Evolutionary conservation across 2,888 invertebrate genomes (phyloP).

Genomic region (Cheilosia impressa): DNA sequence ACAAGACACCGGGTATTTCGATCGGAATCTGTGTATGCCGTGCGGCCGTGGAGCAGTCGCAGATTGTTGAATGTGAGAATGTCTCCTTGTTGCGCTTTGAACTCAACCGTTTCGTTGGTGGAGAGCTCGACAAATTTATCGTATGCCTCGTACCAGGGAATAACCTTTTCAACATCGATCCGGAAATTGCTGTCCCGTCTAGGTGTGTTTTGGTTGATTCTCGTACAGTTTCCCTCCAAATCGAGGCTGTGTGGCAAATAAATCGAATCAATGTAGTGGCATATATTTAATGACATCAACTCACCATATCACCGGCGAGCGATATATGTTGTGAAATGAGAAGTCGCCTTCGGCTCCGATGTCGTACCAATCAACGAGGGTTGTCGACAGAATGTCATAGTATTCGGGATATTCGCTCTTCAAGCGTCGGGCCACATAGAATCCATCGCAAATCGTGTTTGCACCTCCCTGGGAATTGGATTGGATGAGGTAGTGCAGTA

Average conservation of each 20-base stretch:
- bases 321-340: slow-evolving; percentile 86
- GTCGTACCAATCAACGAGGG: slow-evolving; percentile 90
- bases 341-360: slow-evolving; percentile 87
- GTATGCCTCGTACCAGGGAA: slow-evolving; percentile 88
- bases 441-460: slow-evolving; percentile 88
- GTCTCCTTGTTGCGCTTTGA: slow-evolving; percentile 87
- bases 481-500: slow-evolving; percentile 89
- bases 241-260: slow-evolving; percentile 77
- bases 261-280: neutral
- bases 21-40: slow-evolving; percentile 86
- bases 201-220: slow-evolving; percentile 89
- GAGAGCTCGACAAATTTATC: slow-evolving; percentile 86
- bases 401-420: slow-evolving; percentile 85
- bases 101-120: slow-evolving; percentile 86
- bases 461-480: slow-evolving; percentile 87
- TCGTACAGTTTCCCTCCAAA: slow-evolving; percentile 84
- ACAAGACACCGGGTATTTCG: slow-evolving; percentile 86
- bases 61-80: slow-evolving; percentile 90
- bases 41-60: slow-evolving; percentile 89
- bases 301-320: slow-evolving; percentile 87
- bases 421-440: slow-evolving; percentile 86
- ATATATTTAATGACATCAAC: slow-evolving; percentile 19
- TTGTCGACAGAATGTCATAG: slow-evolving; percentile 85
- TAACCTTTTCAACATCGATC: slow-evolving; percentile 85
- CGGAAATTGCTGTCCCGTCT: slow-evolving; percentile 88